Evolutionary conservation across 2,888 invertebrate genomes (phyloP).

Genomic region (Drosophila neutralis): DNA sequence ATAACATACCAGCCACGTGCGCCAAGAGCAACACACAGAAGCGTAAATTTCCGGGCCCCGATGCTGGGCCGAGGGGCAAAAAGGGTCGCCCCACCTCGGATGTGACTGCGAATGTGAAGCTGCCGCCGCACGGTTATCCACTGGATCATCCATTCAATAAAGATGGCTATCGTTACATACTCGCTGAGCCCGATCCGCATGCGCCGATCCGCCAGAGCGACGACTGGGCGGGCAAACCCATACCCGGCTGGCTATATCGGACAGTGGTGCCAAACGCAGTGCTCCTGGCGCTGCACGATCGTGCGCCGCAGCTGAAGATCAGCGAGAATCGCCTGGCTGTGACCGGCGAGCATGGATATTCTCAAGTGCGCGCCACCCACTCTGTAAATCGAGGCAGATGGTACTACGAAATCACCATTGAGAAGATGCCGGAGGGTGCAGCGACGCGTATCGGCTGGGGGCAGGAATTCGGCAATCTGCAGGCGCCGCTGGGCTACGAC

Average conservation of each 20-base stretch:
- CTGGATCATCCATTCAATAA: slow-evolving; percentile 99
- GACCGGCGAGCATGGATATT: slow-evolving; percentile 98
- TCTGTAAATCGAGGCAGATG: slow-evolving; percentile 94
- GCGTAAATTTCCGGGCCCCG: slow-evolving; percentile 88
- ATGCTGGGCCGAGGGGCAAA: slow-evolving; percentile 89
- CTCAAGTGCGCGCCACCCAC: slow-evolving; percentile 97
- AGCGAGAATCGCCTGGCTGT: slow-evolving; percentile 96
- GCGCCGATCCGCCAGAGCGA: slow-evolving; percentile 97
- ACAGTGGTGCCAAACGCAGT: slow-evolving; percentile 93
- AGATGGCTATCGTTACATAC: slow-evolving; percentile 97
- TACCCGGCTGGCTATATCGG: slow-evolving; percentile 98
- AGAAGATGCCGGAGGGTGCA: slow-evolving; percentile 97
- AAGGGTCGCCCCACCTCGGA: slow-evolving; percentile 88
- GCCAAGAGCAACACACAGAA: slow-evolving; percentile 89
- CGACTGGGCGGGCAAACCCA: slow-evolving; percentile 99
- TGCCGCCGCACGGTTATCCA: slow-evolving; percentile 97
- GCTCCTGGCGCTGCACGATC: slow-evolving; percentile 95
- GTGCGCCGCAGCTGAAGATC: slow-evolving; percentile 96
- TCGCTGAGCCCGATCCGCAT: slow-evolving; percentile 99
- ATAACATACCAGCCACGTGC: slow-evolving; percentile 88
- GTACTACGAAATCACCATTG: slow-evolving; percentile 97
- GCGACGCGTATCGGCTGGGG: slow-evolving; percentile 98
- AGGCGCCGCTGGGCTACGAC: slow-evolving; percentile 98
- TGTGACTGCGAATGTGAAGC: slow-evolving; percentile 85
- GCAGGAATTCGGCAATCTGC: slow-evolving; percentile 96